A percentile compares a stretch with the other conserved stretches of the same genome.
phyloP scores from a whole-genome alignment of 2,888 invertebrate genomes.

The Sphaerophoria rueppellii region DNA sequence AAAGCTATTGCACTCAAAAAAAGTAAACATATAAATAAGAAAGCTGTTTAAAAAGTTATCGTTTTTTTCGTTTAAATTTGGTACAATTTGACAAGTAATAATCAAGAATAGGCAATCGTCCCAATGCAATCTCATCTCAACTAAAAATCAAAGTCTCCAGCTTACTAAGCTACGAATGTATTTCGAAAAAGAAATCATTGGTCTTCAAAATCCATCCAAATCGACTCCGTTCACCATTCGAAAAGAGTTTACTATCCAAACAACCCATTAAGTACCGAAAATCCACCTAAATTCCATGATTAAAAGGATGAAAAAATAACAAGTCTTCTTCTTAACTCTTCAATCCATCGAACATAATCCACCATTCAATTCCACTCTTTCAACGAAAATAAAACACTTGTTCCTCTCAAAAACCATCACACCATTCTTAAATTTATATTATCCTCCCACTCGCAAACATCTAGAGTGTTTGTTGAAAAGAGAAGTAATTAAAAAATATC shows the following conservation, averaged over 20 bases:
- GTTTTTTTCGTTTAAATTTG: too few species aligned
- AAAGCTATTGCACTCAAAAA: too few species aligned
- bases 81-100: too few species aligned
- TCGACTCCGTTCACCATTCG: too few species aligned
- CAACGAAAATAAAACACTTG: conserved; percentile 4
- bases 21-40: too few species aligned
- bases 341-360: conserved; percentile 12
- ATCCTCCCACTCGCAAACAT: too few species aligned
- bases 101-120: too few species aligned
- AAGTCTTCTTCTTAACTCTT: background rate
- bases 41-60: too few species aligned
- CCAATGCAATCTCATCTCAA: too few species aligned
- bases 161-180: background rate
- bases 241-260: background rate
- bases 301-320: background rate
- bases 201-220: background rate
- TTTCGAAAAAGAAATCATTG: too few species aligned
- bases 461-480: background rate
- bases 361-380: conserved; percentile 6
- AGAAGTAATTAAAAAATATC: background rate
- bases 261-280: background rate
- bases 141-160: too few species aligned
- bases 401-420: conserved; percentile 1
- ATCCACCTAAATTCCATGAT: background rate
- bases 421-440: background rate